Evolutionary conservation across 2,888 invertebrate species (phyloP).

Genomic region (Strigamia transsilvanica): DNA sequence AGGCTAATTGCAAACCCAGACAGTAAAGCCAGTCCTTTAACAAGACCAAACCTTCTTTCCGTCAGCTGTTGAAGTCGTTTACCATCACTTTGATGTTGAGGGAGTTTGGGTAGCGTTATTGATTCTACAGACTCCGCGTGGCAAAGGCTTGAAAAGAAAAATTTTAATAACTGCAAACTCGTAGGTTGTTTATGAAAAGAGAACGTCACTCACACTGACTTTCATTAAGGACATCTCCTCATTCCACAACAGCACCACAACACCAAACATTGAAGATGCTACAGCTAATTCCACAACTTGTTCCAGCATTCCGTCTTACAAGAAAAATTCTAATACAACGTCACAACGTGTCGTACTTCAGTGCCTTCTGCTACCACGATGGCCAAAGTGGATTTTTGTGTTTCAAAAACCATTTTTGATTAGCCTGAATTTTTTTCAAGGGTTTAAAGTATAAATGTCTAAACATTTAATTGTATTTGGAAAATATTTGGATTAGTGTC

Average conservation of each 20-base stretch:
- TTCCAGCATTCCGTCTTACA: not conserved
- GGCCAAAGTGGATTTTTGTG: no score
- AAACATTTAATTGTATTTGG: no score
- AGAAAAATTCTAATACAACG: no score
- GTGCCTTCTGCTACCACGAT: no score
- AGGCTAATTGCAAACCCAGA: constrained; percentile 1
- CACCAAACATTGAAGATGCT: not conserved
- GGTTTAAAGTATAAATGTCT: no score
- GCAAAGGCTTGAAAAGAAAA: not conserved
- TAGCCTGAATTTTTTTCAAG: no score
- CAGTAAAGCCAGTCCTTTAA: constrained; percentile 16
- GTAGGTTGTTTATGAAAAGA: constrained; percentile 9
- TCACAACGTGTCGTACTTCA: no score
- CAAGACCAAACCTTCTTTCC: constrained; percentile 15
- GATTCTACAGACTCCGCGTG: not conserved
- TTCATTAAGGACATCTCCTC: not conserved
- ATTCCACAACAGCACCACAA: not conserved
- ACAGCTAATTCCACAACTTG: not conserved
- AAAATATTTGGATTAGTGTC: no score
- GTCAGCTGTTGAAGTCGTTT: constrained; percentile 20
- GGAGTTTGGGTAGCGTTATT: constrained; percentile 30
- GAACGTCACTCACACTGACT: constrained; percentile 21
- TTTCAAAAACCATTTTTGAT: no score
- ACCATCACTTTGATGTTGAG: constrained; percentile 5
- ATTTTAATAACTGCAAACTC: constrained; percentile 26